Evolutionary conservation across 2,888 invertebrate genomes (phyloP).

Genomic region (Rosalia funebris): DNA sequence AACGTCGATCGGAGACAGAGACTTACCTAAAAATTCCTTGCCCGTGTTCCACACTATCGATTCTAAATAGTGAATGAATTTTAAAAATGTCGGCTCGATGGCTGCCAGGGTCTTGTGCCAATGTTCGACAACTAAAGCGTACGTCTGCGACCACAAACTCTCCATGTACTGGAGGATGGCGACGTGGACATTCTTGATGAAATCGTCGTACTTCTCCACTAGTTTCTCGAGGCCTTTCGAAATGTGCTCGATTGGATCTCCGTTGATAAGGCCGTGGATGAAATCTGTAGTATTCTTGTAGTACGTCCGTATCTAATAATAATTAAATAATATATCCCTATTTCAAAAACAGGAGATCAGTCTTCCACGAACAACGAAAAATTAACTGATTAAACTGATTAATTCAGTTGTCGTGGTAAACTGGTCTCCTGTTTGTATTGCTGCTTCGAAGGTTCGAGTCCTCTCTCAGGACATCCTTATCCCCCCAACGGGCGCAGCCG

Average conservation of each 20-base stretch:
- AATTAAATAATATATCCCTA: no score
- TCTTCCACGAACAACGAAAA: no score
- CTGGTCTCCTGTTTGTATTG: no score
- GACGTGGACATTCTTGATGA: slow-evolving; percentile 81
- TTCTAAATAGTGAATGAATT: slow-evolving; percentile 80
- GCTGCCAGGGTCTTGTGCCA: slow-evolving; percentile 79
- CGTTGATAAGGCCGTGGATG: slow-evolving; percentile 75
- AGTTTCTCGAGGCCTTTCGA: slow-evolving; percentile 75
- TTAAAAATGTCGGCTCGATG: slow-evolving; percentile 82
- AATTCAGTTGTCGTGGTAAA: no score
- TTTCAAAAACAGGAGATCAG: no score
- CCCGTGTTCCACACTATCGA: slow-evolving; percentile 78
- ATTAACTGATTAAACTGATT: no score
- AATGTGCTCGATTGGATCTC: slow-evolving; percentile 79
- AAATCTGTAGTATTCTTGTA: slow-evolving; percentile 78
- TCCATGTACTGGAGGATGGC: slow-evolving; percentile 77
- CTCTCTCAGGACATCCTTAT: no score
- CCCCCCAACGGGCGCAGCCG: no score
- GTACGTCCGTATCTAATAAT: slow-evolving; percentile 71
- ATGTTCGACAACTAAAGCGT: slow-evolving; percentile 72
- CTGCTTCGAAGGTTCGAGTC: no score
- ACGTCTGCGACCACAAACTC: slow-evolving; percentile 77
- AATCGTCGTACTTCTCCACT: slow-evolving; percentile 81
- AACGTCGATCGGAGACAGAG: no score
- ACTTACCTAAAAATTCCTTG: slow-evolving; percentile 75